phyloP scores from a whole-genome alignment of 2,797 vertebrate genomes.

The Protosalanx chinensis region DNA sequence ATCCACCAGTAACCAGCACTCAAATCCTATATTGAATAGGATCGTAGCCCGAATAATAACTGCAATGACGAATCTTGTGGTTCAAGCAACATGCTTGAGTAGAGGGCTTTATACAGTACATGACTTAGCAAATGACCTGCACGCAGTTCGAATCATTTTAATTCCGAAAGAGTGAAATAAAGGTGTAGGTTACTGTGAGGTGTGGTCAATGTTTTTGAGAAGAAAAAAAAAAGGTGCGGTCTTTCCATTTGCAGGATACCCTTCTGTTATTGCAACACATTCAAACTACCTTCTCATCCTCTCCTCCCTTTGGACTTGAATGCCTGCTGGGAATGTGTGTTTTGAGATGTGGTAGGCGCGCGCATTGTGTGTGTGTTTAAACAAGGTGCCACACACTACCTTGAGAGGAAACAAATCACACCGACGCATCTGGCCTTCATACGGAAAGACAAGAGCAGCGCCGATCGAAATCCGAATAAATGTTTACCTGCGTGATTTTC shows the following conservation, averaged over 20 bases:
- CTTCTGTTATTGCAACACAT: constrained; percentile 15
- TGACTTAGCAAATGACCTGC: too few relatives aligned
- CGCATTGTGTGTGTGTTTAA: constrained; percentile 28
- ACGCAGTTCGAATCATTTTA: too few relatives aligned
- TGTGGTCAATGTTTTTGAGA: background rate
- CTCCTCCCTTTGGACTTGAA: constrained; percentile 22
- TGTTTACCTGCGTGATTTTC: constrained; percentile 36
- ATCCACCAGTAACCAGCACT: constrained; percentile 14
- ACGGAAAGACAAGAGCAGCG: constrained; percentile 27
- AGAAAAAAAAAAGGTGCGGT: constrained; percentile 14
- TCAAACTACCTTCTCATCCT: constrained; percentile 29
- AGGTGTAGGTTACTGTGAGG: background rate
- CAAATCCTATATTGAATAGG: background rate
- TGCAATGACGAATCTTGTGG: background rate
- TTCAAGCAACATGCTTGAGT: background rate
- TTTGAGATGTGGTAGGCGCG: background rate
- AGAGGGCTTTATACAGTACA: too few relatives aligned
- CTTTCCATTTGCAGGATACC: constrained; percentile 28
- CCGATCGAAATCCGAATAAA: constrained; percentile 45
- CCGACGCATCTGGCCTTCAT: constrained; percentile 12
- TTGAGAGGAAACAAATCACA: constrained; percentile 11
- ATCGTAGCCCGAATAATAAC: background rate
- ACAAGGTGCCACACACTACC: constrained; percentile 17
- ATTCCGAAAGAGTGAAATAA: background rate
- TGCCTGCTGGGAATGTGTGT: constrained; percentile 10